Evolutionary conservation across 2,113 vertebrate genomes (phyloP).

Genomic region (Colinus virginianus): DNA sequence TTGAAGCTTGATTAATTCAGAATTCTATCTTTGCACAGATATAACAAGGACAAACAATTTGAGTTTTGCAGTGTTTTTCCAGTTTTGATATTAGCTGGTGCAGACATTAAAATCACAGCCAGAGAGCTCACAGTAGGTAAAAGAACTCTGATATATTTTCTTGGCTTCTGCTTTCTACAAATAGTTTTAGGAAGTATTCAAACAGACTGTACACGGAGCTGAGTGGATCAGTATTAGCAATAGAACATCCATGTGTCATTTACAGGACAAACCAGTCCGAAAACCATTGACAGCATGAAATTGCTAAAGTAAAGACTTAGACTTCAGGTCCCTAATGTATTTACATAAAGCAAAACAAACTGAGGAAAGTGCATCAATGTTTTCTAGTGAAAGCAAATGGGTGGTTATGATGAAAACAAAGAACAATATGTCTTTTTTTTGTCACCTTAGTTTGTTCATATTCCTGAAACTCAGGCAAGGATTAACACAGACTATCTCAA

Average conservation of each 20-base stretch:
- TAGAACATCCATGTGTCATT: neutral
- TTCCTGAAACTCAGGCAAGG: neutral
- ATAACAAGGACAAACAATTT: neutral
- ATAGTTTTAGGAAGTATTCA: neutral
- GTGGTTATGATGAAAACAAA: neutral
- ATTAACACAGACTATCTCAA: neutral
- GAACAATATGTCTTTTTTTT: neutral
- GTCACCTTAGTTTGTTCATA: neutral
- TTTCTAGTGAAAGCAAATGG: neutral
- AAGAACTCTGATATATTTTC: fast-evolving
- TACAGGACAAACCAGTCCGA: no score
- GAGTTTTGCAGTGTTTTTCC: neutral
- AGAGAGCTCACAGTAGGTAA: neutral
- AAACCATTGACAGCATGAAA: neutral
- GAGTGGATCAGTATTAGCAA: neutral
- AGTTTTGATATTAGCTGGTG: neutral
- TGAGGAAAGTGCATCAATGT: neutral
- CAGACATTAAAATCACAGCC: neutral
- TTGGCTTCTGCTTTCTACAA: neutral
- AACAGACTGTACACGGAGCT: neutral
- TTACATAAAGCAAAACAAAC: neutral
- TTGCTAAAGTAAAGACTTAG: neutral
- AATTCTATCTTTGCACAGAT: neutral
- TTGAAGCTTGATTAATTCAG: neutral
- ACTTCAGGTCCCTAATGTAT: neutral